Percentiles rank a stretch among this genome's conserved stretches.
Evolutionary conservation across 2,797 vertebrate species (phyloP).

Genomic region (Macropodus opercularis): DNA sequence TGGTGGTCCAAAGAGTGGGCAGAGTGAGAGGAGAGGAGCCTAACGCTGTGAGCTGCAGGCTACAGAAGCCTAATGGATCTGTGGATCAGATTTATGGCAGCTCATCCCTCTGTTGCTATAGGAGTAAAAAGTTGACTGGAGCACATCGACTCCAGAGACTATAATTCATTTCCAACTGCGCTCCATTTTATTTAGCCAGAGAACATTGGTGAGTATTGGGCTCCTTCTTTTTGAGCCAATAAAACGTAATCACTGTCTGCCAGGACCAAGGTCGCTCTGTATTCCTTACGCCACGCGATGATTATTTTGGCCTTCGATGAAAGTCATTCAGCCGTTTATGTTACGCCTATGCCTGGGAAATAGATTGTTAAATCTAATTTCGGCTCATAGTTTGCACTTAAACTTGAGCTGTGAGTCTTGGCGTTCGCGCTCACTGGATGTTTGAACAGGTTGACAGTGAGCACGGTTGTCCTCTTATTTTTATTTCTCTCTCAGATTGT

Average conservation of each 20-base stretch:
- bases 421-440: conserved; percentile 25
- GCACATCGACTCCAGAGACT: conserved; percentile 51
- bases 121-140: conserved; percentile 65
- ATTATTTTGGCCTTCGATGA: conserved; percentile 64
- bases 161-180: conserved; percentile 57
- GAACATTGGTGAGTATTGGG: conserved; percentile 58
- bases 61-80: conserved; percentile 58
- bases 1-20: background rate
- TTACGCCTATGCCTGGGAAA: conserved; percentile 30
- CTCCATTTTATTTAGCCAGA: conserved; percentile 59
- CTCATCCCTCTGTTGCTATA: conserved; percentile 60
- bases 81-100: conserved; percentile 66
- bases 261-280: conserved; percentile 65
- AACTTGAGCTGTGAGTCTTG: conserved; percentile 16
- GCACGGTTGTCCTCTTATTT: conserved; percentile 17
- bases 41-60: conserved; percentile 35
- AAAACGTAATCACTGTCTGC: conserved; percentile 70
- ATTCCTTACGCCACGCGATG: conserved; percentile 50
- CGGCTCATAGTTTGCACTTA: conserved; percentile 21
- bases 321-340: conserved; percentile 62
- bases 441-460: conserved; percentile 52
- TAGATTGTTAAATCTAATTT: conserved; percentile 45
- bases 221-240: conserved; percentile 52
- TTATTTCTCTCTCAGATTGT: too few species aligned
- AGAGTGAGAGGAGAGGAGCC: conserved; percentile 13